Percentiles rank a stretch among this genome's conserved stretches.
These are phyloP conservation scores for Fabriciana adippe DNA, from an alignment of 2,888 invertebrate species.

Conservation along the genomic window DNA sequence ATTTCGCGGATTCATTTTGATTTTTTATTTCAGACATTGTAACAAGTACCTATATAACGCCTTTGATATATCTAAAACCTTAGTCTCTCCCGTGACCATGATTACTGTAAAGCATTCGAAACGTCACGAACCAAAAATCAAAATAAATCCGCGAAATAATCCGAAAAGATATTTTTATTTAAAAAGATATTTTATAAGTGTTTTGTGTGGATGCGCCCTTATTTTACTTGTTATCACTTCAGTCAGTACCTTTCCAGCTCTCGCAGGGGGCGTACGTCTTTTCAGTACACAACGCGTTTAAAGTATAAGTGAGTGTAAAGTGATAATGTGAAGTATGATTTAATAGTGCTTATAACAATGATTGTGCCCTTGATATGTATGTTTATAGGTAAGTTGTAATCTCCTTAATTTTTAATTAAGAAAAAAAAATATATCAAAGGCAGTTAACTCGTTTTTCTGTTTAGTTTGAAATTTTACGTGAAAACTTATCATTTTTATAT, in stretches of 20 bases:
- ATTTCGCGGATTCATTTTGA: too few relatives aligned
- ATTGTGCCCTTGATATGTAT: slow-evolving; percentile 56
- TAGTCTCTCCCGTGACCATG: too few relatives aligned
- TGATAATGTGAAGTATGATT: slow-evolving; percentile 44
- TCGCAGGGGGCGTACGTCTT: slow-evolving; percentile 32
- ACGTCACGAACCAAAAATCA: too few relatives aligned
- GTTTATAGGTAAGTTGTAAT: slow-evolving; percentile 55
- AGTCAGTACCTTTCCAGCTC: slow-evolving; percentile 36
- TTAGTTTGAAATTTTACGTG: too few relatives aligned
- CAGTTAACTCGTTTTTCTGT: not conserved
- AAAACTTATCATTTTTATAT: too few relatives aligned
- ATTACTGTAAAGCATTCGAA: too few relatives aligned
- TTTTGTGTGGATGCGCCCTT: slow-evolving; percentile 27
- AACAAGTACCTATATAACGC: too few relatives aligned
- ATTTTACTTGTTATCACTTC: slow-evolving; percentile 32
- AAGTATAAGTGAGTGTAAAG: slow-evolving; percentile 23
- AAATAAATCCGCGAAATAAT: too few relatives aligned
- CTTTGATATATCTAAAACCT: too few relatives aligned
- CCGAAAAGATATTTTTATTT: too few relatives aligned
- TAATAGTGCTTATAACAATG: slow-evolving; percentile 48
- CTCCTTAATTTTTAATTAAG: not conserved
- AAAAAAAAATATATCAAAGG: not conserved
- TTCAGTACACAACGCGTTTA: not conserved
- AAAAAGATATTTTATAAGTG: too few relatives aligned
- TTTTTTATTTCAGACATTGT: too few relatives aligned